These are phyloP conservation scores for Melanchra persicariae DNA, from an alignment of 2,888 invertebrate genomes.

Conservation along the genomic window DNA sequence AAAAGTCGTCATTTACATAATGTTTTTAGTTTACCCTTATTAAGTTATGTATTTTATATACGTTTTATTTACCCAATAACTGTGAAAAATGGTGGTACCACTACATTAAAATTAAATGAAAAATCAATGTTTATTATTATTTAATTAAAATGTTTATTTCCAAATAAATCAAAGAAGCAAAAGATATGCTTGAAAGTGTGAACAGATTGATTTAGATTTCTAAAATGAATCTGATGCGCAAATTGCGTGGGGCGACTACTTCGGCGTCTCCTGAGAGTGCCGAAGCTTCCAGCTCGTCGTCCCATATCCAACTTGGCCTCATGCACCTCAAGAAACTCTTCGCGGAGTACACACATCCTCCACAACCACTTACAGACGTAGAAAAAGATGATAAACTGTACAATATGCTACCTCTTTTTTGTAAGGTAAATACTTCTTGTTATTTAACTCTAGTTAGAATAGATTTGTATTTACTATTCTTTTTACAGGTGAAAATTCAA, in stretches of 20 bases:
- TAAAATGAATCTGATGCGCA: slow-evolving; percentile 97
- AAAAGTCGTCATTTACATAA: slow-evolving; percentile 43
- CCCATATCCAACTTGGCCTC: slow-evolving; percentile 97
- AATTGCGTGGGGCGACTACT: slow-evolving; percentile 92
- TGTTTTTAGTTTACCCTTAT: slow-evolving; percentile 34
- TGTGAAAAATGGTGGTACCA: slow-evolving; percentile 51
- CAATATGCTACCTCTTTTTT: slow-evolving; percentile 99
- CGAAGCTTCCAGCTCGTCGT: slow-evolving; percentile 92
- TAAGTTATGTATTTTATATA: slow-evolving; percentile 43
- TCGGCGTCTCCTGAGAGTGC: slow-evolving; percentile 89
- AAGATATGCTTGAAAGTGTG: slow-evolving; percentile 58
- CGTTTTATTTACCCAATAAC: slow-evolving; percentile 17
- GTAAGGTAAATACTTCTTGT: slow-evolving; percentile 93
- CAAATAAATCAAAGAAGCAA: slow-evolving; percentile 29
- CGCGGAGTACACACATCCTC: slow-evolving; percentile 97
- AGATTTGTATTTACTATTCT: slow-evolving; percentile 4
- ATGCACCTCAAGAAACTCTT: slow-evolving; percentile 99
- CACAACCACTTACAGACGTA: slow-evolving; percentile 94
- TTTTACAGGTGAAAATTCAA: background rate
- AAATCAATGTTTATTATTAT: slow-evolving; percentile 66
- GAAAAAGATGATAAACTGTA: slow-evolving; percentile 98
- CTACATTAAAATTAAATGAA: slow-evolving; percentile 41
- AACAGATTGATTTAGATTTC: slow-evolving; percentile 40
- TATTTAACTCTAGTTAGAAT: background rate
- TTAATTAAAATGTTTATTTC: slow-evolving; percentile 59